Percentiles rank a stretch among this genome's conserved stretches.
Evolutionary conservation across 2,888 invertebrate species (phyloP).

Genomic region (Scaptomyza reducta): DNA sequence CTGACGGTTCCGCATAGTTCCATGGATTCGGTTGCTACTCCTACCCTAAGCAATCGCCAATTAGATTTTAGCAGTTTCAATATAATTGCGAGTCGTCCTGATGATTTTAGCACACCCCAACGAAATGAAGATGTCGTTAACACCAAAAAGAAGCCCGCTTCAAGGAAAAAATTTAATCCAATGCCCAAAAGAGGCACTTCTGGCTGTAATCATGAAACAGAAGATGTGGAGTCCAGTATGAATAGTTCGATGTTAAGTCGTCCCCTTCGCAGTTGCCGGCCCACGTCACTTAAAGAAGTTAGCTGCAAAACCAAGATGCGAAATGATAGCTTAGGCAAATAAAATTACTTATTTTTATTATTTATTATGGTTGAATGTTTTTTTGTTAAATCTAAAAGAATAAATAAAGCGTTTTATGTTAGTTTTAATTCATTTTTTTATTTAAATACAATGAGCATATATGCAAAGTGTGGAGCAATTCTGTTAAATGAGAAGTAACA

Average conservation of each 20-base stretch:
- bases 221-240: not conserved
- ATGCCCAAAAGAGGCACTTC: not conserved
- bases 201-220: not conserved
- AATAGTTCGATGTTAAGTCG: slow-evolving; percentile 26
- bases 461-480: slow-evolving; percentile 1
- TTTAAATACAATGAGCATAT: not conserved
- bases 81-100: slow-evolving; percentile 8
- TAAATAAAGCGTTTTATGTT: not conserved
- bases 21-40: not conserved
- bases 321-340: slow-evolving; percentile 8
- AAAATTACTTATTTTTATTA: not conserved
- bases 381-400: not conserved
- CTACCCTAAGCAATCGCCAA: slow-evolving; percentile 24
- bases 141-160: not conserved
- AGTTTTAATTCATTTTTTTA: not conserved
- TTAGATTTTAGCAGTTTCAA: slow-evolving; percentile 35
- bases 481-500: not conserved
- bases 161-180: not conserved
- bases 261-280: slow-evolving; percentile 45
- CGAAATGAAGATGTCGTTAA: not conserved
- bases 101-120: slow-evolving; percentile 34
- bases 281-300: slow-evolving; percentile 43
- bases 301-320: slow-evolving; percentile 24
- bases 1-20: slow-evolving; percentile 3
- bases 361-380: not conserved